phyloP scores from a whole-genome alignment of 2,113 vertebrate species.

The Platichthys flesus region DNA sequence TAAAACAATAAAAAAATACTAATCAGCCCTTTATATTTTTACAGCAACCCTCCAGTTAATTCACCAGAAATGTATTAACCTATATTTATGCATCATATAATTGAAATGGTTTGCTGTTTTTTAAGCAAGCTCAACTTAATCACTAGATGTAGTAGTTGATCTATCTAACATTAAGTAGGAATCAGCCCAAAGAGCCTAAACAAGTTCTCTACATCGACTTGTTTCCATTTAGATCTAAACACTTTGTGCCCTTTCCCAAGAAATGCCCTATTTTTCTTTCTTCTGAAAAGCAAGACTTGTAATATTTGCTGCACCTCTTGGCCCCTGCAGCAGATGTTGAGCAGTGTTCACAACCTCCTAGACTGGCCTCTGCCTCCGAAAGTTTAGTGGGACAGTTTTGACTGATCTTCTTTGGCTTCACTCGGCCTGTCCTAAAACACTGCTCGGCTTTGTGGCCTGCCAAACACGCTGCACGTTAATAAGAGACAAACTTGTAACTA shows the following conservation, averaged over 20 bases:
- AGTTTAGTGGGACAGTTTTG: not conserved
- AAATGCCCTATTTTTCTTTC: not conserved
- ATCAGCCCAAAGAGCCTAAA: not conserved
- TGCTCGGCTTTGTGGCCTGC: not conserved
- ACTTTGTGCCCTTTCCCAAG: not conserved
- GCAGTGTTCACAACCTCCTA: not conserved
- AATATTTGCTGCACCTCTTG: not conserved
- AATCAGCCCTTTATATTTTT: too few relatives aligned
- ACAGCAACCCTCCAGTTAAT: too few relatives aligned
- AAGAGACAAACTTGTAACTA: constrained; percentile 11
- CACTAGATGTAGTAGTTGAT: not conserved
- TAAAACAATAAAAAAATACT: too few relatives aligned
- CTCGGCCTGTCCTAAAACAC: not conserved
- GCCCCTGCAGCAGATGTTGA: not conserved
- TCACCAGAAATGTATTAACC: not conserved
- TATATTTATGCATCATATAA: not conserved
- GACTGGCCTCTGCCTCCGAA: not conserved
- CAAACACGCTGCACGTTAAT: constrained; percentile 18
- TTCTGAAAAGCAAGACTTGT: too few relatives aligned
- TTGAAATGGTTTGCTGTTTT: not conserved
- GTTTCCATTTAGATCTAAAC: not conserved
- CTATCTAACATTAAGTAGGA: not conserved
- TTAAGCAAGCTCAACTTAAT: not conserved
- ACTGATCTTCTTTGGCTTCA: not conserved
- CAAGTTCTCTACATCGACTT: not conserved